These are phyloP conservation scores for Scomberomorus guttatus DNA, from an alignment of 2,797 vertebrate species.

Conservation along the genomic window DNA sequence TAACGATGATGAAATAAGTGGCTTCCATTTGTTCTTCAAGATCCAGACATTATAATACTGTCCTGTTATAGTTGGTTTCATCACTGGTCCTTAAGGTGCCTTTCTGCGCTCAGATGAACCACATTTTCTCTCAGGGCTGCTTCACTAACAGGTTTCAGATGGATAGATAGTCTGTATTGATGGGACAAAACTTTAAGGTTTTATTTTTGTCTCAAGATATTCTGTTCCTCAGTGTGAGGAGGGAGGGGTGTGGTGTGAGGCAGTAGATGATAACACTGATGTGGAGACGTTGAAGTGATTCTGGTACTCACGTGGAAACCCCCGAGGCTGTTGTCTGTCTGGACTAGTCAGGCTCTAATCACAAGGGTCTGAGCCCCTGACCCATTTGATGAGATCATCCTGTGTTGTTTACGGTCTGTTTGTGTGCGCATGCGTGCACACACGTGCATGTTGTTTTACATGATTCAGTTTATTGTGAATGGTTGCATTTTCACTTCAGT, in stretches of 20 bases:
- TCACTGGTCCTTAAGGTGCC: neutral
- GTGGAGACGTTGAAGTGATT: slow-evolving; percentile 7
- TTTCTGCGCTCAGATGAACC: slow-evolving; percentile 4
- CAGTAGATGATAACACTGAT: slow-evolving; percentile 8
- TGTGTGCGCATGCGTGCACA: neutral
- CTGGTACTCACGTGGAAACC: slow-evolving; percentile 30
- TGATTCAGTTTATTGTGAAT: neutral
- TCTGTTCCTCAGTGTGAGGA: slow-evolving; percentile 4
- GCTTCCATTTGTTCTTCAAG: neutral
- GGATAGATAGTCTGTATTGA: neutral
- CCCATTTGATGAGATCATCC: slow-evolving; percentile 28
- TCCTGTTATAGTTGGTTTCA: slow-evolving; percentile 12
- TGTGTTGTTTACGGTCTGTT: slow-evolving; percentile 23
- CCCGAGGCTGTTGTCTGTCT: slow-evolving; percentile 60
- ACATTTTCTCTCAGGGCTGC: no score
- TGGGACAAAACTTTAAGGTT: neutral
- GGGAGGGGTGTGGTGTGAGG: neutral
- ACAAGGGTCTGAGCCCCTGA: slow-evolving; percentile 51
- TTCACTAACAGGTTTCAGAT: neutral
- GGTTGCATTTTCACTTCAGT: neutral
- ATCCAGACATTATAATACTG: neutral
- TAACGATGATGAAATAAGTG: neutral
- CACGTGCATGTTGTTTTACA: neutral
- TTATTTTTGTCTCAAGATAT: neutral
- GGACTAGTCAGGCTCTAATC: slow-evolving; percentile 55